These are phyloP conservation scores for Busseola fusca DNA, from an alignment of 2,888 invertebrate genomes.

Conservation along the genomic window DNA sequence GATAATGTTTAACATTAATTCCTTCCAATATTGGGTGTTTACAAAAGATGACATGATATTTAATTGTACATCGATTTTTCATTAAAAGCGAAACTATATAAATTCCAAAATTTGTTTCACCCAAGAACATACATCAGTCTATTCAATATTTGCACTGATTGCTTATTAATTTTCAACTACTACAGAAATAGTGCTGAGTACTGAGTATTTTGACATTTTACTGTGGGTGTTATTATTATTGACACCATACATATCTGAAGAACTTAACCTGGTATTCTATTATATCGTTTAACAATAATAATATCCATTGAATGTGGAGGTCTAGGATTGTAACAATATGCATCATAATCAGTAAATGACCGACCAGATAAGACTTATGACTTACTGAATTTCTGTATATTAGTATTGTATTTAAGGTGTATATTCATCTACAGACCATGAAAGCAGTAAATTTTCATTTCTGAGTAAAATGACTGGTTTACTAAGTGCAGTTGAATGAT, in stretches of 20 bases:
- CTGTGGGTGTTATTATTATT: slow-evolving; percentile 17
- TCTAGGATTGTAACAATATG: slow-evolving; percentile 32
- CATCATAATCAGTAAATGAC: slow-evolving; percentile 30
- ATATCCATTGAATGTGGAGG: slow-evolving; percentile 41
- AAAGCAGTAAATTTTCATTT: slow-evolving; percentile 52
- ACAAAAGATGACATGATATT: slow-evolving; percentile 41
- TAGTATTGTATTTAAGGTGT: slow-evolving; percentile 37
- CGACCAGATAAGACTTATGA: slow-evolving; percentile 35
- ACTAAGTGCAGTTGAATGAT: slow-evolving; percentile 72
- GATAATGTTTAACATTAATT: slow-evolving; percentile 33
- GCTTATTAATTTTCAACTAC: slow-evolving; percentile 42
- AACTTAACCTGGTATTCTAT: slow-evolving; percentile 45
- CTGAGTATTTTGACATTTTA: slow-evolving; percentile 53
- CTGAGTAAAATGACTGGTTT: slow-evolving; percentile 43
- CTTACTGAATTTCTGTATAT: slow-evolving; percentile 41
- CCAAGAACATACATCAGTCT: slow-evolving; percentile 56
- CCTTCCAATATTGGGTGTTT: slow-evolving; percentile 31
- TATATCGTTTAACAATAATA: slow-evolving; percentile 34
- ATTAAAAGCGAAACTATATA: slow-evolving; percentile 41
- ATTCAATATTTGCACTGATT: slow-evolving; percentile 48
- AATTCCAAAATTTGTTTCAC: slow-evolving; percentile 42
- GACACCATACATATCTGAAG: slow-evolving; percentile 38
- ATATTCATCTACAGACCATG: slow-evolving; percentile 50
- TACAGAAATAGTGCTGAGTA: slow-evolving; percentile 33
- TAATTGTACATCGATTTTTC: slow-evolving; percentile 37